phyloP scores from a whole-genome alignment of 2,113 vertebrate genomes.

The Athene cunicularia region DNA sequence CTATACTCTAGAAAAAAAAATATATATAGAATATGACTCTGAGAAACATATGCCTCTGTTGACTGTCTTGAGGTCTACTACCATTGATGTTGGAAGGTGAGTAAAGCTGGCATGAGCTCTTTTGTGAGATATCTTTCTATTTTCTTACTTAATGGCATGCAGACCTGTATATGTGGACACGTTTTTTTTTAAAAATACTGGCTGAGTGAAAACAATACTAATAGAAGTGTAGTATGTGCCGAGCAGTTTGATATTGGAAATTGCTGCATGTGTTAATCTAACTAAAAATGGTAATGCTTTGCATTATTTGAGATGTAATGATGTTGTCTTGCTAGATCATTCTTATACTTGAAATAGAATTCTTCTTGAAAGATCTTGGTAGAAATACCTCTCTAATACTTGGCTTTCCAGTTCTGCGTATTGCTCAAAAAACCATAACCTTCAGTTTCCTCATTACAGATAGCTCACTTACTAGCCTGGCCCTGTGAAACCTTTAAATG shows the following conservation, averaged over 20 bases:
- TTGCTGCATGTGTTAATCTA: neutral
- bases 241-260: neutral
- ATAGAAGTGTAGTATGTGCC: neutral
- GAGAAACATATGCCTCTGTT: neutral
- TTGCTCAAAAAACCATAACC: neutral
- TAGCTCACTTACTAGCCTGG: neutral
- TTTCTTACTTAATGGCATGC: neutral
- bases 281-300: neutral
- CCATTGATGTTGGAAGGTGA: neutral
- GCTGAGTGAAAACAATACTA: neutral
- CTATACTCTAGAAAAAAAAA: neutral
- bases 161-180: neutral
- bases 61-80: neutral
- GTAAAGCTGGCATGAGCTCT: neutral
- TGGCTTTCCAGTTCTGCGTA: neutral
- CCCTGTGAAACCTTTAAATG: neutral
- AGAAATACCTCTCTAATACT: neutral
- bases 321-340: neutral
- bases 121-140: neutral
- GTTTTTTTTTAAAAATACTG: neutral
- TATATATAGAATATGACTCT: neutral
- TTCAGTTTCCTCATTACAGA: neutral
- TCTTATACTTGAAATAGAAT: neutral
- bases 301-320: neutral
- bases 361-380: neutral